phyloP scores from a whole-genome alignment of 2,113 vertebrate species.

The Gracilinanus agilis region DNA sequence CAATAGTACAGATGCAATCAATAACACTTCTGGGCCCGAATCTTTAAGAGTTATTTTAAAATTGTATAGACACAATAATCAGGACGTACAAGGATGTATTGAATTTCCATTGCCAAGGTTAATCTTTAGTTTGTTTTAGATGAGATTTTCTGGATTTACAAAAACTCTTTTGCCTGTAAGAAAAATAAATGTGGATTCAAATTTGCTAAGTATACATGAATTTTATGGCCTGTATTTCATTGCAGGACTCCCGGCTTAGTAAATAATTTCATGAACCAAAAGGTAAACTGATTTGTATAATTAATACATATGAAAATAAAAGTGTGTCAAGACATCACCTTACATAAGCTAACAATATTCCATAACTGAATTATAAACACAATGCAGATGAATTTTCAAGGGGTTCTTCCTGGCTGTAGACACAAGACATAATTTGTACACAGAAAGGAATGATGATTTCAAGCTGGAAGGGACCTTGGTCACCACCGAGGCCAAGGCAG shows the following conservation, averaged over 20 bases:
- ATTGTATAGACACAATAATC: background rate
- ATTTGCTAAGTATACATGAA: conserved; percentile 40
- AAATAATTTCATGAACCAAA: background rate
- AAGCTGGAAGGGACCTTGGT: no score
- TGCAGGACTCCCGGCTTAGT: background rate
- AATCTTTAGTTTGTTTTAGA: conserved; percentile 1
- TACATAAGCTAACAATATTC: conserved; percentile 32
- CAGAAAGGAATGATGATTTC: no score
- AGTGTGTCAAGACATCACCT: background rate
- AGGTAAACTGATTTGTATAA: background rate
- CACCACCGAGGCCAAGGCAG: background rate
- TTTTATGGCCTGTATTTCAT: conserved; percentile 44
- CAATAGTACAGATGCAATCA: background rate
- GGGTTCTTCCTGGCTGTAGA: no score
- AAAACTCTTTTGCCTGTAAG: background rate
- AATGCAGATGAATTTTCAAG: no score
- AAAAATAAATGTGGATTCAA: conserved; percentile 33
- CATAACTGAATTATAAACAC: conserved; percentile 53
- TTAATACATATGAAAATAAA: background rate
- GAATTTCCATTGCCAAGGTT: background rate
- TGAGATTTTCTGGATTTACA: background rate
- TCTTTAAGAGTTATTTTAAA: background rate
- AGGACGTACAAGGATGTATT: background rate
- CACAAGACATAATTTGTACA: no score
- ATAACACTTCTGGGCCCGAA: background rate